These are phyloP conservation scores for Hafferia zeledoni DNA, from an alignment of 2,797 vertebrate genomes.

Conservation along the genomic window DNA sequence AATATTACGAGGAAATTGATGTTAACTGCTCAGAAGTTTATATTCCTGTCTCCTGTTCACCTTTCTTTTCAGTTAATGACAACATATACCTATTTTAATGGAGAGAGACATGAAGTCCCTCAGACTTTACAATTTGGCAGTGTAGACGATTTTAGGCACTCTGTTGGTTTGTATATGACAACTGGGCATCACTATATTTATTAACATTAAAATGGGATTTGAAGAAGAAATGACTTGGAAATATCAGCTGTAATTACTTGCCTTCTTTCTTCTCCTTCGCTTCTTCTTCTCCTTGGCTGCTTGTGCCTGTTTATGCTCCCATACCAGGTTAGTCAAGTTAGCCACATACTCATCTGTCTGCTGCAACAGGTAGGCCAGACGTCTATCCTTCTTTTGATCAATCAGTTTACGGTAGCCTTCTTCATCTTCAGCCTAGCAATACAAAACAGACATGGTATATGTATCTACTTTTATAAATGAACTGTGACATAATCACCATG, in stretches of 20 bases:
- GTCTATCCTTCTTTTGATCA: conserved; percentile 86
- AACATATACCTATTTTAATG: not conserved
- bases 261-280: conserved; percentile 90
- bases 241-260: not conserved
- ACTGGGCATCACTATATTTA: not conserved
- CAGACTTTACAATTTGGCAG: not conserved
- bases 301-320: conserved; percentile 96
- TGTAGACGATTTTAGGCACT: not conserved
- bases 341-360: conserved; percentile 87
- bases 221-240: not conserved
- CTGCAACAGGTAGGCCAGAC: conserved; percentile 82
- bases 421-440: conserved; percentile 92
- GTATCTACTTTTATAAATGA: not conserved
- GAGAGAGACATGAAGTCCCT: not conserved
- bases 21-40: not conserved
- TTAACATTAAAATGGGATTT: not conserved
- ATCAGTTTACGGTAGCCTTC: conserved; percentile 93
- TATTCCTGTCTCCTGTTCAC: not conserved
- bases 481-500: not conserved
- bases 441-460: not conserved
- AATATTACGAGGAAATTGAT: not conserved
- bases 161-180: not conserved
- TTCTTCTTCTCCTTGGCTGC: conserved; percentile 98
- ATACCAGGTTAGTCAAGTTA: conserved; percentile 90
- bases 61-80: not conserved